Conservation (phyloP, 2,113 vertebrate genomes). For the Microtus oregoni region DNA sequence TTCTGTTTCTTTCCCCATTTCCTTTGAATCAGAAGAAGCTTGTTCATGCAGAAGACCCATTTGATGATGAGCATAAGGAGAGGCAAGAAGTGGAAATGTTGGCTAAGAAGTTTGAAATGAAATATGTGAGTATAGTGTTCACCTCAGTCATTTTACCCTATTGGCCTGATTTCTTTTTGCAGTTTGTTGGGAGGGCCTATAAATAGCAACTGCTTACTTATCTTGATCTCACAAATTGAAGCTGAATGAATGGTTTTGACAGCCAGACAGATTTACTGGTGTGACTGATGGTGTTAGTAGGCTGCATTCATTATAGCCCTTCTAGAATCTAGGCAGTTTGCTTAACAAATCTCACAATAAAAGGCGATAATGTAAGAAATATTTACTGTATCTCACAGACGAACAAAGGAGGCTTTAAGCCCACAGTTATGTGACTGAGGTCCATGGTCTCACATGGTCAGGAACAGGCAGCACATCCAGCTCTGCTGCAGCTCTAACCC, state of each 20-base stretch:
- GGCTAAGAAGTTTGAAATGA: slow-evolving; percentile 97
- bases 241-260: slow-evolving; percentile 1
- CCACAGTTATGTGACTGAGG: not conserved
- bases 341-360: not conserved
- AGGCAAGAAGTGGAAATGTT: slow-evolving; percentile 94
- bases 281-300: not conserved
- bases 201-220: not conserved
- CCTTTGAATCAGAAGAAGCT: slow-evolving; percentile 86
- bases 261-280: not conserved
- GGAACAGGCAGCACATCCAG: not conserved
- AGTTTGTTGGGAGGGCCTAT: not conserved
- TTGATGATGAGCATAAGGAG: slow-evolving; percentile 94
- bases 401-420: slow-evolving; percentile 6
- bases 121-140: slow-evolving; percentile 94
- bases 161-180: not conserved
- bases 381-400: not conserved
- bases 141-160: not conserved
- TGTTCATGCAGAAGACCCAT: slow-evolving; percentile 91
- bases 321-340: not conserved
- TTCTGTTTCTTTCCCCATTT: slow-evolving; percentile 51
- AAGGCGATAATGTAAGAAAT: not conserved
- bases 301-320: not conserved
- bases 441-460: not conserved
- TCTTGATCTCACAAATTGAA: slow-evolving; percentile 39
- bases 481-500: not conserved